A percentile compares a stretch with the other conserved stretches of the same genome.
Evolutionary conservation across 1,140 invertebrate species (phyloP).

Genomic region (Macrosteles quadrilineatus): DNA sequence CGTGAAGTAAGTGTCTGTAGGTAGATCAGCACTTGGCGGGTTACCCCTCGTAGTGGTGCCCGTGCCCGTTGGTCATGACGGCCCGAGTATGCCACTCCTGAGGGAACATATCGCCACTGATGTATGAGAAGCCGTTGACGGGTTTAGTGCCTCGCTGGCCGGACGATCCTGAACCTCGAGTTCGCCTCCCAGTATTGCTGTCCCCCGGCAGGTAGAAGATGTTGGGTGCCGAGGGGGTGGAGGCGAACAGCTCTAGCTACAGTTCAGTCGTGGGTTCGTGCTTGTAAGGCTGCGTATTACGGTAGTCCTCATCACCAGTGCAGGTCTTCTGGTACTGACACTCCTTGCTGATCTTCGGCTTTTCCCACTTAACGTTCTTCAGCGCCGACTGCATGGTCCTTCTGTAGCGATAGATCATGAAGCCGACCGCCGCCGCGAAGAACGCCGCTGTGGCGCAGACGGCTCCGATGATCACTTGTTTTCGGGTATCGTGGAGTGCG

Average conservation of each 20-base stretch:
- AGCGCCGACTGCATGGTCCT: conserved; percentile 71
- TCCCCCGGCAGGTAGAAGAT: conserved; percentile 64
- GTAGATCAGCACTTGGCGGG: too few species aligned
- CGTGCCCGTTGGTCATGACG: neutral
- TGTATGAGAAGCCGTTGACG: conserved; percentile 74
- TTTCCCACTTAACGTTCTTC: conserved; percentile 82
- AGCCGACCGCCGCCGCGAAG: conserved; percentile 63
- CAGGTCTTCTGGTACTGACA: conserved; percentile 87
- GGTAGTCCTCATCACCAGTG: conserved; percentile 71
- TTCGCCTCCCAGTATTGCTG: conserved; percentile 57
- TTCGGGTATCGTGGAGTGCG: conserved; percentile 68
- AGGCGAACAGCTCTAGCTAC: conserved; percentile 79
- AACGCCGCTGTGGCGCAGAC: conserved; percentile 68
- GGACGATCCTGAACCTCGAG: conserved; percentile 52
- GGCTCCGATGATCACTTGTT: conserved; percentile 76
- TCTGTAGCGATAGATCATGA: conserved; percentile 76
- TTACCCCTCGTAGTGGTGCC: neutral
- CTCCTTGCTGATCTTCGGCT: conserved; percentile 74
- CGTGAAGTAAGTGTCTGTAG: too few species aligned
- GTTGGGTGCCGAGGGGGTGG: conserved; percentile 67
- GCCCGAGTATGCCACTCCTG: neutral
- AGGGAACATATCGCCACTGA: conserved; percentile 57
- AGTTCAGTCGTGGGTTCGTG: conserved; percentile 80
- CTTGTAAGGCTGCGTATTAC: conserved; percentile 58
- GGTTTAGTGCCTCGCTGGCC: conserved; percentile 61